Percentiles rank a stretch among this genome's conserved stretches.
These are phyloP conservation scores for Phrynocephalus versicolor DNA, from an alignment of 2,113 vertebrate genomes.

Conservation along the genomic window DNA sequence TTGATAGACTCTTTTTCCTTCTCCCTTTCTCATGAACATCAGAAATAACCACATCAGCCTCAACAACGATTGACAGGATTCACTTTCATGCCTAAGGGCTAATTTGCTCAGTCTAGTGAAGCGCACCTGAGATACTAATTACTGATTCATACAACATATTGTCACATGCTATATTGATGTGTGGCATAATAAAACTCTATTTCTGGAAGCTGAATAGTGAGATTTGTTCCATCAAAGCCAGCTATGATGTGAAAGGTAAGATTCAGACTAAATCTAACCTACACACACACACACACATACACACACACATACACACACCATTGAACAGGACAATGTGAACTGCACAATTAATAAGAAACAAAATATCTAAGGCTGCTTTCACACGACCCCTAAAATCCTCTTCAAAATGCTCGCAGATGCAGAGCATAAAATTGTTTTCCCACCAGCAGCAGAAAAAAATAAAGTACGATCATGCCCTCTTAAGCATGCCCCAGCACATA, in stretches of 20 bases:
- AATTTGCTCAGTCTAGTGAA: not conserved
- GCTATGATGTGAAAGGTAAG: not conserved
- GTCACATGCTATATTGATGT: not conserved
- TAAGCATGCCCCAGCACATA: too few relatives aligned
- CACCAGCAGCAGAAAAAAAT: too few relatives aligned
- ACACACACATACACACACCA: not conserved
- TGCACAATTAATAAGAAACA: not conserved
- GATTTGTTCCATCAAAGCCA: not conserved
- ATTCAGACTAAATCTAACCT: not conserved
- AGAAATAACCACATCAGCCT: too few relatives aligned
- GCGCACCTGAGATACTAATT: not conserved
- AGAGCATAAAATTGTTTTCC: too few relatives aligned
- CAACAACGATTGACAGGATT: too few relatives aligned
- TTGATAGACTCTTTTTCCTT: too few relatives aligned
- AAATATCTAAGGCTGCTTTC: too few relatives aligned
- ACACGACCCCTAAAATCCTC: too few relatives aligned
- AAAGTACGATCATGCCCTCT: too few relatives aligned
- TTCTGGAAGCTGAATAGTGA: not conserved
- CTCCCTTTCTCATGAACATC: too few relatives aligned
- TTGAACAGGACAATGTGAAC: not conserved
- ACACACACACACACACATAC: not conserved
- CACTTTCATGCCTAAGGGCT: too few relatives aligned
- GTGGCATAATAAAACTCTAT: not conserved
- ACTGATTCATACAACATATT: not conserved
- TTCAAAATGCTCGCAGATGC: too few relatives aligned